A percentile compares a stretch with the other conserved stretches of the same genome.
These are phyloP conservation scores for Pteruthius melanotis DNA, from an alignment of 2,113 vertebrate genomes.

Conservation along the genomic window DNA sequence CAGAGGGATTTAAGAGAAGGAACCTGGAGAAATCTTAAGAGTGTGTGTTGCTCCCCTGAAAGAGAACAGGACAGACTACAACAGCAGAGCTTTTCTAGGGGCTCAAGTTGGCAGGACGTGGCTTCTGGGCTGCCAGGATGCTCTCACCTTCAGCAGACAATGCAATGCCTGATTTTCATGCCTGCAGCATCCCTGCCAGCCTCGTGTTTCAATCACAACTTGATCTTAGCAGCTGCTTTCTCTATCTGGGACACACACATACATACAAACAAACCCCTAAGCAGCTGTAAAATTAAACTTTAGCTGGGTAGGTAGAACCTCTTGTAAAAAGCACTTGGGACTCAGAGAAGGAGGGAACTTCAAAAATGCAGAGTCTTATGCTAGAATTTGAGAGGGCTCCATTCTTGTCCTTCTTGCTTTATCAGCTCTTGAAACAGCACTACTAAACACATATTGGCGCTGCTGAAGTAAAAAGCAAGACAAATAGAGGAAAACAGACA, in stretches of 20 bases:
- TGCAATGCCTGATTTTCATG: fast-evolving
- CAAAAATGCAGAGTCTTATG: neutral
- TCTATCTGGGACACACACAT: neutral
- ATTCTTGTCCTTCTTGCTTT: neutral
- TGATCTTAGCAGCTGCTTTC: neutral
- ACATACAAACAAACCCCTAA: neutral
- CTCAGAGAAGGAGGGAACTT: neutral
- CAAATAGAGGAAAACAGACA: neutral
- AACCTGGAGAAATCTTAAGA: neutral
- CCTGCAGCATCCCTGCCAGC: neutral
- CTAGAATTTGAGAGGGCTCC: neutral
- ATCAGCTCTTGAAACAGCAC: neutral
- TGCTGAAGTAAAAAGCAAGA: neutral
- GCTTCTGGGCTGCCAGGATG: neutral
- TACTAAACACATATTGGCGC: fast-evolving
- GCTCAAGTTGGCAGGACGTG: neutral
- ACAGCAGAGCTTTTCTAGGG: neutral
- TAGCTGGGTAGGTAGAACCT: neutral
- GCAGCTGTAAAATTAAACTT: neutral
- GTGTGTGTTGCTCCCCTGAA: neutral
- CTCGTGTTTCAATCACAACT: neutral
- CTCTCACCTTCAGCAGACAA: neutral
- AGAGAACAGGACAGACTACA: neutral
- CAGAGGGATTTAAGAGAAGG: neutral
- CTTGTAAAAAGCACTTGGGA: neutral